Base-by-base conservation (phyloP, 2,797 vertebrate genomes). In the Acipenser oxyrinchus region DNA sequence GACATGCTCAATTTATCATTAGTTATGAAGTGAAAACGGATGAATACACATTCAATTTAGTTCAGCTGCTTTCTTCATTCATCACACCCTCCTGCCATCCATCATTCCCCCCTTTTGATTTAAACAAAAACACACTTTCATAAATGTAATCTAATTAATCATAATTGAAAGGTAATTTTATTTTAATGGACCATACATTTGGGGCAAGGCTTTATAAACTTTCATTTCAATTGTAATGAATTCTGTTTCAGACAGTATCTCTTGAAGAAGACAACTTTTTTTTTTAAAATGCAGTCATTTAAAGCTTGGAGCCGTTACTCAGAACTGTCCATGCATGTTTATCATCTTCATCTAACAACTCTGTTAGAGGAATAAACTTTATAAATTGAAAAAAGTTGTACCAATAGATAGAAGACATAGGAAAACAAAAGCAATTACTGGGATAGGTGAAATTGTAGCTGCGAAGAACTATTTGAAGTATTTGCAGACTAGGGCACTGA, bases 1-100 rank as follows among this genome's bases (percentile, higher is more conserved):
- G 94, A 95, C 95, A 93, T 89, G 94, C 93, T 94, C 95, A 93
- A 95, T 97, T 97, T 94, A 93, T 98, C 95, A 95, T 95, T 93
- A 93, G 93, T 94, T 95, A 94, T 94, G 93, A 93, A 91, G 87
- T 82, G 86, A 89, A 90, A 94, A 95, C 88, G 94, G 94, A 96
- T 96, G 96, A 95, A 94, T 95, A 94, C 94, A 95, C 95, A 95
- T 98, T 94, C 95, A 96, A 97, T 98, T 98, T 96, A 97, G 94
- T 97, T 94, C 92, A 82, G 91, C 91, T 88, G 93, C 90, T 91
- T 94, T 94, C 91, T 96, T 90, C 94, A 96, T 97, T 94, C 93
- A 97, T 97, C 94, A 95, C 80, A 76, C 78, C 75, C 86, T 80
- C 89, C 92, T 93, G 87, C 91, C 93, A 95, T 97, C 93, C 94